Evolutionary conservation across 2,888 invertebrate genomes (phyloP).

Genomic region (Chrysolina americana): DNA sequence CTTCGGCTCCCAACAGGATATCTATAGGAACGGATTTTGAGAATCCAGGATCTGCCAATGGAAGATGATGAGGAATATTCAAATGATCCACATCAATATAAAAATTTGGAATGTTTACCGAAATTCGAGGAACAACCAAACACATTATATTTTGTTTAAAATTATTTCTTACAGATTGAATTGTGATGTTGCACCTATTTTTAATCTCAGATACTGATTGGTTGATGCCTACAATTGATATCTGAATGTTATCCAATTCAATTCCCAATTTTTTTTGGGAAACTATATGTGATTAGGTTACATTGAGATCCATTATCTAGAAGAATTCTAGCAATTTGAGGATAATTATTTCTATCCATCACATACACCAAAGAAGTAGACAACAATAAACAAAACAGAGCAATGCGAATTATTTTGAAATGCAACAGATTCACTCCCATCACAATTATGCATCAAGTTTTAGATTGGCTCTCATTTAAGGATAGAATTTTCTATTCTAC

Average conservation of each 20-base stretch:
- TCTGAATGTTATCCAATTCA: neutral
- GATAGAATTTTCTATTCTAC: too few relatives aligned
- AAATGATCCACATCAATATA: conserved; percentile 16
- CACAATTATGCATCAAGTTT: too few relatives aligned
- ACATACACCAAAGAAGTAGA: too few relatives aligned
- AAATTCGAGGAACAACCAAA: conserved; percentile 15
- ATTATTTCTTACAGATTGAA: conserved; percentile 7
- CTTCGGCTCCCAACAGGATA: conserved; percentile 26
- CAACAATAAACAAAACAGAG: too few relatives aligned
- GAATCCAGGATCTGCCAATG: conserved; percentile 31
- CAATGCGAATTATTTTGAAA: too few relatives aligned
- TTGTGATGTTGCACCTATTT: conserved; percentile 13
- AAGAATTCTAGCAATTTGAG: too few relatives aligned
- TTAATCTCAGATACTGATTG: conserved; percentile 4
- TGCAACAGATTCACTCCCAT: too few relatives aligned
- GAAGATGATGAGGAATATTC: conserved; percentile 28
- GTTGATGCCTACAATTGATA: conserved; percentile 22
- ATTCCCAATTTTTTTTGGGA: neutral
- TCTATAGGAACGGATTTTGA: conserved; percentile 18
- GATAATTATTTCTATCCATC: too few relatives aligned
- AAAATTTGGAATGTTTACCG: conserved; percentile 20
- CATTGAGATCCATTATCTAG: too few relatives aligned
- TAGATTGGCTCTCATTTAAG: too few relatives aligned
- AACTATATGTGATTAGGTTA: too few relatives aligned
- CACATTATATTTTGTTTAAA: conserved; percentile 20